These are phyloP conservation scores for Indicator indicator DNA, from an alignment of 2,113 vertebrate genomes.

Conservation along the genomic window DNA sequence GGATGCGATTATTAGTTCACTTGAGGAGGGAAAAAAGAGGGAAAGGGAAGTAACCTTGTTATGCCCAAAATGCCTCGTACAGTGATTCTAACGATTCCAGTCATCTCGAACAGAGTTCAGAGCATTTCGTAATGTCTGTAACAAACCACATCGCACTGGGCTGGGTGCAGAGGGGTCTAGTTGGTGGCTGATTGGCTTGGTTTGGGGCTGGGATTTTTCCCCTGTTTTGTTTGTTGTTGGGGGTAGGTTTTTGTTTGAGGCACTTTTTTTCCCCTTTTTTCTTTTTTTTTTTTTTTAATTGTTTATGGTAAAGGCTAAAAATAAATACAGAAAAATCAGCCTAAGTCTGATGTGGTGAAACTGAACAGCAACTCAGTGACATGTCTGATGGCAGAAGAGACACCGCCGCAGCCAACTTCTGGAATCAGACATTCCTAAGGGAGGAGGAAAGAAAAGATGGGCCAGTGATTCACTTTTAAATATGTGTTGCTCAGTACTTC, in stretches of 20 bases:
- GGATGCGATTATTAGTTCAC: not conserved
- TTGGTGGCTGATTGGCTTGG: not conserved
- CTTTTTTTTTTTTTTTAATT: not conserved
- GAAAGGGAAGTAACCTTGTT: conserved; percentile 12
- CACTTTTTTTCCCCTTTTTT: not conserved
- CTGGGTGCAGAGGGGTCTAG: conserved; percentile 39
- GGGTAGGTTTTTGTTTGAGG: not conserved
- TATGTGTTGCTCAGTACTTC: conserved; percentile 28
- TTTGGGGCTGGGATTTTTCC: not conserved
- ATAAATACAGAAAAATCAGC: conserved; percentile 70
- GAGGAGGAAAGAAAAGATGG: conserved; percentile 8
- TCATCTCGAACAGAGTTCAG: conserved; percentile 68
- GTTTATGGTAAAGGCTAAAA: conserved; percentile 64
- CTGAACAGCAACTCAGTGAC: conserved; percentile 69
- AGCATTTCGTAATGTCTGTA: conserved; percentile 74
- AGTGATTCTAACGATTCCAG: conserved; percentile 49
- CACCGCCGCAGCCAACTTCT: conserved; percentile 68
- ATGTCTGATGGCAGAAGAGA: conserved; percentile 72
- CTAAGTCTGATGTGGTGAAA: conserved; percentile 68
- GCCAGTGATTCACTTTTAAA: conserved; percentile 42
- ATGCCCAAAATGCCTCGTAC: conserved; percentile 52
- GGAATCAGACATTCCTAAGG: conserved; percentile 65
- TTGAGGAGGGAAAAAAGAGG: not conserved
- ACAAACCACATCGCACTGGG: conserved; percentile 30
- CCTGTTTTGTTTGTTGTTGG: not conserved